Conservation (phyloP, 2,888 invertebrate genomes). For the Mimas tiliae region DNA sequence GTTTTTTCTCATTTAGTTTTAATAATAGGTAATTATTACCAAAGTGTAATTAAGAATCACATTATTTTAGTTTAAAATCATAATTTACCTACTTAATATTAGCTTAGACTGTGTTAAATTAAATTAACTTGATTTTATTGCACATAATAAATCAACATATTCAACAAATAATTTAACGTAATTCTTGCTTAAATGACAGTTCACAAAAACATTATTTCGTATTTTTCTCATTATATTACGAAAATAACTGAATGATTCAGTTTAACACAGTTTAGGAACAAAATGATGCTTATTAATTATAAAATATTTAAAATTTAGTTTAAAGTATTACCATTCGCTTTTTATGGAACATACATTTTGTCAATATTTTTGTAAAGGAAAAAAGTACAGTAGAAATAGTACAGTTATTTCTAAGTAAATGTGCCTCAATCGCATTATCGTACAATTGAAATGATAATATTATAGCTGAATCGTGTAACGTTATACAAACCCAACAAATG, state of each 20-base stretch:
- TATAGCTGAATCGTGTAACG: background rate
- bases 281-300: constrained; percentile 25
- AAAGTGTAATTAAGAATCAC: constrained; percentile 82
- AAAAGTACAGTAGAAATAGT: constrained; percentile 19
- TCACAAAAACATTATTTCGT: no score
- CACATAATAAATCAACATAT: no score
- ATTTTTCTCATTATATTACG: background rate
- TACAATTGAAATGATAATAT: constrained; percentile 4
- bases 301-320: constrained; percentile 23
- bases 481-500: no score
- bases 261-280: constrained; percentile 7
- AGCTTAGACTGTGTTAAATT: constrained; percentile 10
- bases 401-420: constrained; percentile 16
- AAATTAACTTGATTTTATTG: background rate
- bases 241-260: background rate
- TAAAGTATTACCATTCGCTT: constrained; percentile 24
- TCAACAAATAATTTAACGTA: no score
- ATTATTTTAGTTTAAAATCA: constrained; percentile 37
- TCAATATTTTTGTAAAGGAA: constrained; percentile 14
- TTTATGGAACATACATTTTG: constrained; percentile 10
- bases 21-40: constrained; percentile 81
- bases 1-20: constrained; percentile 66
- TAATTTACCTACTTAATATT: constrained; percentile 26
- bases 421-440: background rate
- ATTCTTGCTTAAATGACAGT: no score